These are phyloP conservation scores for Phaedon cochleariae DNA, from an alignment of 2,888 invertebrate species.

Conservation along the genomic window DNA sequence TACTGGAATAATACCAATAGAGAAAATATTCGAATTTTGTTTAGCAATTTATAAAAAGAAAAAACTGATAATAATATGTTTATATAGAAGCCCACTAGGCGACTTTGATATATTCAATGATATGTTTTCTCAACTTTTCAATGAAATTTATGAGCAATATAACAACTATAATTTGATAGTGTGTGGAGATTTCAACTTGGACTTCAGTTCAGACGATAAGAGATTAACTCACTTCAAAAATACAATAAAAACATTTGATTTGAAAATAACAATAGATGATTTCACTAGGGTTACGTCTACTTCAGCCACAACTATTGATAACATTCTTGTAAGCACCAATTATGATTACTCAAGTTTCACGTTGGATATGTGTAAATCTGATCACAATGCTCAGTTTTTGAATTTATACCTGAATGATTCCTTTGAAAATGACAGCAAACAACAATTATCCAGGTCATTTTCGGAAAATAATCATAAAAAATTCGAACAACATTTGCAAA, in stretches of 20 bases:
- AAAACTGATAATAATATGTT: not conserved
- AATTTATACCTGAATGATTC: not conserved
- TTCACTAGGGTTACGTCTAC: not conserved
- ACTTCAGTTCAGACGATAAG: not conserved
- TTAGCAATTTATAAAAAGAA: not conserved
- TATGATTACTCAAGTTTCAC: not conserved
- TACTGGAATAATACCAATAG: not conserved
- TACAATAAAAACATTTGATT: not conserved
- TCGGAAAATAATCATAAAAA: not conserved
- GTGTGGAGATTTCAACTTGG: not conserved
- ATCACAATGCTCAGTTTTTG: constrained; percentile 4
- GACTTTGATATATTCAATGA: not conserved
- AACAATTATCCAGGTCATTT: not conserved
- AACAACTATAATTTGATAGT: not conserved
- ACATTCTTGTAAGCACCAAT: not conserved
- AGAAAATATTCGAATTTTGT: not conserved
- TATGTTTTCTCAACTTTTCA: not conserved
- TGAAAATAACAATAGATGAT: not conserved
- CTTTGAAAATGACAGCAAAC: not conserved
- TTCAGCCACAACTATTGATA: not conserved
- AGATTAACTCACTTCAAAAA: not conserved
- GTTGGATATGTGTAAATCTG: not conserved
- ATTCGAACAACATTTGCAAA: not conserved
- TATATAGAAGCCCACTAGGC: not conserved
- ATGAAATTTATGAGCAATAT: not conserved